phyloP scores from a whole-genome alignment of 2,113 vertebrate species.

The Rutilus rutilus region DNA sequence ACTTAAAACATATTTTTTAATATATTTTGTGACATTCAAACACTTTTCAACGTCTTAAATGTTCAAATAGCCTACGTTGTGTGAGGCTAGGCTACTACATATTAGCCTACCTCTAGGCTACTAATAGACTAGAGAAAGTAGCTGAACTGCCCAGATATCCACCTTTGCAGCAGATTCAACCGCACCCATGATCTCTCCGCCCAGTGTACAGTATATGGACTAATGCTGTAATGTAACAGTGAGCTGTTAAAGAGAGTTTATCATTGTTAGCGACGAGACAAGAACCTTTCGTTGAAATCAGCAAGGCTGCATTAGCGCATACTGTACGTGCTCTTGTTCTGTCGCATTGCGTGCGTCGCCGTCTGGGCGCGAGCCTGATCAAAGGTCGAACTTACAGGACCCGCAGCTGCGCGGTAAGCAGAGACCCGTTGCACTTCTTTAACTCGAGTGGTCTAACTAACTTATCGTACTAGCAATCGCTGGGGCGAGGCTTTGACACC shows the following conservation, averaged over 20 bases:
- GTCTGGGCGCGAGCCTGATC: slow-evolving; percentile 53
- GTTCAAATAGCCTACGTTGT: too few relatives aligned
- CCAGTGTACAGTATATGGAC: too few relatives aligned
- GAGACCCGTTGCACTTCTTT: slow-evolving; percentile 59
- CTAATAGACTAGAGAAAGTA: not conserved
- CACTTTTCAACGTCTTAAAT: too few relatives aligned
- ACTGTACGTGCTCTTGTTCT: not conserved
- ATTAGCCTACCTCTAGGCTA: not conserved
- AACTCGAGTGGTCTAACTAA: slow-evolving; percentile 41
- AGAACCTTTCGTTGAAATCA: not conserved
- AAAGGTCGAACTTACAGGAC: slow-evolving; percentile 65
- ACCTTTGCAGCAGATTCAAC: not conserved
- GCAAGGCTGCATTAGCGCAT: not conserved
- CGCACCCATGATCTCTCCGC: not conserved
- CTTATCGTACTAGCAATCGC: slow-evolving; percentile 55
- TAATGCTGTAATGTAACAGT: not conserved
- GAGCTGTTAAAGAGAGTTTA: not conserved
- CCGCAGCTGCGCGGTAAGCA: slow-evolving; percentile 59
- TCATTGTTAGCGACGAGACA: not conserved
- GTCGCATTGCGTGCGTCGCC: slow-evolving; percentile 13
- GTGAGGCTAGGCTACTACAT: too few relatives aligned
- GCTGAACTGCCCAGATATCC: not conserved
- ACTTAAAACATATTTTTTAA: too few relatives aligned
- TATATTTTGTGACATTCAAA: too few relatives aligned
- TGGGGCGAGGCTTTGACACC: slow-evolving; percentile 62